A percentile compares a stretch with the other conserved stretches of the same genome.
Conservation (phyloP, 2,888 invertebrate genomes). For the Dryobotodes eremita region DNA sequence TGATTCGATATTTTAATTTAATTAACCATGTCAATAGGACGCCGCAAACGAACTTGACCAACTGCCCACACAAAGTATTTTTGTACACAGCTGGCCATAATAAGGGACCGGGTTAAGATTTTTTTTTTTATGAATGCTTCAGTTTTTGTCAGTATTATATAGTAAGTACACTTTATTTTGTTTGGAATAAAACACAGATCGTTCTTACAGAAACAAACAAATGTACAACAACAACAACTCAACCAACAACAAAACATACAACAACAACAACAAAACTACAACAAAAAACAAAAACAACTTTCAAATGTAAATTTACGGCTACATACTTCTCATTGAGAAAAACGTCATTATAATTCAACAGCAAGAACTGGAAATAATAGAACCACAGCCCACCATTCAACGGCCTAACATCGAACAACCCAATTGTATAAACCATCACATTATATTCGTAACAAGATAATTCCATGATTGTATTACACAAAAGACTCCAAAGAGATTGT, state of each 20-base stretch:
- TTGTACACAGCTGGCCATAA: constrained; percentile 59
- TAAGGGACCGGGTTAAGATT: constrained; percentile 18
- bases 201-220: background rate
- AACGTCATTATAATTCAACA: background rate
- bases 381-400: background rate
- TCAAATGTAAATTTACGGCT: background rate
- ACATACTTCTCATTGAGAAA: background rate
- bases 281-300: no score
- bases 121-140: background rate
- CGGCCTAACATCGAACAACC: constrained; percentile 1
- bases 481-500: constrained; percentile 24
- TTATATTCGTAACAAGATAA: constrained; percentile 42
- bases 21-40: constrained; percentile 80
- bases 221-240: no score
- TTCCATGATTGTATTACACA: constrained; percentile 18
- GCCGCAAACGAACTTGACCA: constrained; percentile 67
- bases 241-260: no score
- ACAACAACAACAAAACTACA: no score
- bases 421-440: background rate
- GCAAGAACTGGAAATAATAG: constrained; percentile 4
- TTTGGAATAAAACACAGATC: background rate
- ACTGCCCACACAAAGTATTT: constrained; percentile 63
- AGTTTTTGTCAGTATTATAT: background rate
- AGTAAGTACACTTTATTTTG: background rate
- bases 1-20: constrained; percentile 71